These are phyloP conservation scores for Archips crataeganus DNA, from an alignment of 2,888 invertebrate species.

Conservation along the genomic window DNA sequence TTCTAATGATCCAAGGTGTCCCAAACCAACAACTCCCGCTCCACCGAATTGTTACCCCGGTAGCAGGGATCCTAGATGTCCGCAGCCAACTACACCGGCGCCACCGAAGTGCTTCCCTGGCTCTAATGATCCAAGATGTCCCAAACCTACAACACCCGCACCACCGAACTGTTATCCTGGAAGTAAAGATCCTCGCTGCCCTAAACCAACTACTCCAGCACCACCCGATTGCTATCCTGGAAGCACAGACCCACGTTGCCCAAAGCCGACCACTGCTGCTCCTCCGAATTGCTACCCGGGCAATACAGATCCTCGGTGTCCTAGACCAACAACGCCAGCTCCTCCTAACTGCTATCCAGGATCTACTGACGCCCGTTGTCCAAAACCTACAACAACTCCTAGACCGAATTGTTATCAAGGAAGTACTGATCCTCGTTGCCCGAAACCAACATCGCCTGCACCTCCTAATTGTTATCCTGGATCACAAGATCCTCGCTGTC, in stretches of 20 bases:
- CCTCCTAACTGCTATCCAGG: conserved; percentile 62
- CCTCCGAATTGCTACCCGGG: conserved; percentile 63
- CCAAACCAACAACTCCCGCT: too few species aligned
- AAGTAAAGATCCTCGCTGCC: conserved; percentile 50
- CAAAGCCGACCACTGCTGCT: conserved; percentile 44
- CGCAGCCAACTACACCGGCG: too few species aligned
- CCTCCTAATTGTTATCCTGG: conserved; percentile 47
- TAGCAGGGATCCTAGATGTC: too few species aligned
- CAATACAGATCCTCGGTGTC: conserved; percentile 56
- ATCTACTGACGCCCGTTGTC: conserved; percentile 53
- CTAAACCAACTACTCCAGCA: conserved; percentile 49
- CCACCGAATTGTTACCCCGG: too few species aligned
- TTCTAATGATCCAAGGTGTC: too few species aligned
- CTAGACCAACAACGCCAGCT: conserved; percentile 50
- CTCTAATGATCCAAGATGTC: conserved; percentile 55
- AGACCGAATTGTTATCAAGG: conserved; percentile 53
- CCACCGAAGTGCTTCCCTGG: conserved; percentile 57
- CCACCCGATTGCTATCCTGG: conserved; percentile 55
- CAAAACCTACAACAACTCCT: conserved; percentile 48
- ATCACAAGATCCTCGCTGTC: conserved; percentile 48
- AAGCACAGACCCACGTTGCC: conserved; percentile 52
- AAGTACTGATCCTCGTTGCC: conserved; percentile 46
- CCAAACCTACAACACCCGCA: conserved; percentile 45
- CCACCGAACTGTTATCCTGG: conserved; percentile 48
- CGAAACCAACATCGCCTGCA: conserved; percentile 47